These are phyloP conservation scores for Phyllostomus hastatus DNA, from an alignment of 2,113 vertebrate species.

Conservation along the genomic window DNA sequence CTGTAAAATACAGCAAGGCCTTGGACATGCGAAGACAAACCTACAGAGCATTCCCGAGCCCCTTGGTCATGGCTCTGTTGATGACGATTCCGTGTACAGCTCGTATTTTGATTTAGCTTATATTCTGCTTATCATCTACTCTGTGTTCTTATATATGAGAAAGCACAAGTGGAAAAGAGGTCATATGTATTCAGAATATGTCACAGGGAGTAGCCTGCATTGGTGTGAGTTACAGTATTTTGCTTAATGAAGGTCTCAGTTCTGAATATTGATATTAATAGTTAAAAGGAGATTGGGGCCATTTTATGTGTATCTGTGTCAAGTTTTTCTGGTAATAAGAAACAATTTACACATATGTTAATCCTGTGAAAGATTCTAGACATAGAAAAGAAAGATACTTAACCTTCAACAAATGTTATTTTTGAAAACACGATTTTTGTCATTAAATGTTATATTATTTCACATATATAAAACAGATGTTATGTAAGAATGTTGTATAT, in stretches of 20 bases:
- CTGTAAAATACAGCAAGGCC: constrained; percentile 38
- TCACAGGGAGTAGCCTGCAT: constrained; percentile 57
- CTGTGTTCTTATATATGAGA: constrained; percentile 61
- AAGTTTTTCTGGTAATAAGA: constrained; percentile 64
- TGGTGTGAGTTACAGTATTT: constrained; percentile 70
- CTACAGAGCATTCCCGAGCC: constrained; percentile 39
- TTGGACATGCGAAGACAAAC: constrained; percentile 23
- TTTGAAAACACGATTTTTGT: constrained; percentile 79
- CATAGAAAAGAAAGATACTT: constrained; percentile 53
- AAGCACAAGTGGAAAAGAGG: constrained; percentile 72
- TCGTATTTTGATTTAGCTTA: constrained; percentile 76
- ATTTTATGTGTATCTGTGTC: constrained; percentile 64
- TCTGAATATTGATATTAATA: constrained; percentile 68
- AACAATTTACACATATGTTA: constrained; percentile 69
- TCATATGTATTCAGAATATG: constrained; percentile 44
- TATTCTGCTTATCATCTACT: constrained; percentile 63
- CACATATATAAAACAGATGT: constrained; percentile 79
- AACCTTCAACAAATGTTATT: constrained; percentile 76
- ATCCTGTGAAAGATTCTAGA: constrained; percentile 71
- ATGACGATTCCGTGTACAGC: constrained; percentile 65
- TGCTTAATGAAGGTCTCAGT: constrained; percentile 62
- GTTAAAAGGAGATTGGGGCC: constrained; percentile 56
- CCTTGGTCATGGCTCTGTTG: constrained; percentile 69
- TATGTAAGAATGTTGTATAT: constrained; percentile 76
- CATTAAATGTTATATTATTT: constrained; percentile 79